These are phyloP conservation scores for Acholoe squamosa DNA, from an alignment of 2,888 invertebrate genomes.

Conservation along the genomic window DNA sequence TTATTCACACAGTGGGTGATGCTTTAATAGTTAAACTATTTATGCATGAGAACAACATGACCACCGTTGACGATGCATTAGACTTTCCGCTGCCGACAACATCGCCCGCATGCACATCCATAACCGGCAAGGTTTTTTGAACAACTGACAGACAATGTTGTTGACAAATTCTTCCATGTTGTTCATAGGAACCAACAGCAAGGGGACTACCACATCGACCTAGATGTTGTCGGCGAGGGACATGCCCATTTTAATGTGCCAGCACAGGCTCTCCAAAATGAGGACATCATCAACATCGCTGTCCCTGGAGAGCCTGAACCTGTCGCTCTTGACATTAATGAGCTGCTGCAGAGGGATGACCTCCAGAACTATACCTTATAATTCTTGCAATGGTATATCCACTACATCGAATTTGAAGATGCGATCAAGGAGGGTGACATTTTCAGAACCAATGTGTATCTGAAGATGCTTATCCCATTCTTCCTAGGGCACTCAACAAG, in stretches of 20 bases:
- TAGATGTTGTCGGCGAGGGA: background rate
- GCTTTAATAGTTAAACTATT: background rate
- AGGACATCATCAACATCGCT: no score
- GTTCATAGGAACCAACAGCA: background rate
- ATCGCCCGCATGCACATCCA: background rate
- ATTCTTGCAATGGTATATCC: constrained; percentile 16
- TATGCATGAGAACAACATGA: background rate
- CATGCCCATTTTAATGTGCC: background rate
- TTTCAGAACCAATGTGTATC: background rate
- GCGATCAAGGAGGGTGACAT: constrained; percentile 17
- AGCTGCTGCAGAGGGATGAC: background rate
- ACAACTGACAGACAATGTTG: background rate
- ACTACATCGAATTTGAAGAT: background rate
- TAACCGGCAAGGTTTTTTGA: background rate
- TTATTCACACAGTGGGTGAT: background rate
- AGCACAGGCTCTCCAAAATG: background rate
- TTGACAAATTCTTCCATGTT: background rate
- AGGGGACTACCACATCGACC: background rate
- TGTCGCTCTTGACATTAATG: background rate
- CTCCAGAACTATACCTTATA: background rate
- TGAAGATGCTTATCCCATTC: constrained; percentile 11
- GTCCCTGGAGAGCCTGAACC: background rate
- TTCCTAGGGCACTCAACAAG: background rate
- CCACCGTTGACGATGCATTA: background rate
- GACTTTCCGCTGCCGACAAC: background rate